Conservation (phyloP, 2,113 vertebrate species). For the Peromyscus californicus region DNA sequence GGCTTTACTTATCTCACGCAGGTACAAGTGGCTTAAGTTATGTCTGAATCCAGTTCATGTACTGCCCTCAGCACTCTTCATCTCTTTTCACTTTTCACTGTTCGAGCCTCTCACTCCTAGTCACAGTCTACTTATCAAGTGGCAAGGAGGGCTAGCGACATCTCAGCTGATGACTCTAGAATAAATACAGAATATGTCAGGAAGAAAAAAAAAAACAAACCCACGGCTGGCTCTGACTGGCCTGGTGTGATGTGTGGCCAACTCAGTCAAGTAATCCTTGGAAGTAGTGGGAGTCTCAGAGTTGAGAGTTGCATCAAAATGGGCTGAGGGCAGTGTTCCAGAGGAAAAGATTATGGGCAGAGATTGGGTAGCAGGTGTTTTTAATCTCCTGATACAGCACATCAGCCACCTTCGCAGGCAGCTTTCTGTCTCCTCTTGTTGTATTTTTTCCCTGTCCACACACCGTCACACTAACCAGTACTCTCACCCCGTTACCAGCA, state of each 20-base stretch:
- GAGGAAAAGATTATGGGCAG: not conserved
- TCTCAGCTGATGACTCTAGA: not conserved
- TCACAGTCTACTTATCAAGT: not conserved
- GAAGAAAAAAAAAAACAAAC: not conserved
- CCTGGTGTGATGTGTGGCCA: not conserved
- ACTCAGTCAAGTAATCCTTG: not conserved
- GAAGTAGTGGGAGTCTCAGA: not conserved
- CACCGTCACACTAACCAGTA: not conserved
- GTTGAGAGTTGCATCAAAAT: not conserved
- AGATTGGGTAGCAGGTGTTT: not conserved
- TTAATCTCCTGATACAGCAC: not conserved
- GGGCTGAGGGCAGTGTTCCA: not conserved
- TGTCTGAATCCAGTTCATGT: not conserved
- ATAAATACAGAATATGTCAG: not conserved
- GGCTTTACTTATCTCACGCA: not conserved
- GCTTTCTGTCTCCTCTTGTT: not conserved
- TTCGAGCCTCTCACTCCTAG: not conserved
- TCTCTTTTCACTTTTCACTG: not conserved
- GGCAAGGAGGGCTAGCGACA: not conserved
- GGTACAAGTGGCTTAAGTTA: not conserved
- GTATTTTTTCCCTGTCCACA: not conserved
- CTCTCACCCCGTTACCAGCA: not conserved
- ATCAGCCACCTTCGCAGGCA: not conserved
- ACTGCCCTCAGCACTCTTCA: not conserved
- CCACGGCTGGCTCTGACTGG: not conserved